Conservation (phyloP, 2,113 vertebrate species). For the Labrus mixtus region DNA sequence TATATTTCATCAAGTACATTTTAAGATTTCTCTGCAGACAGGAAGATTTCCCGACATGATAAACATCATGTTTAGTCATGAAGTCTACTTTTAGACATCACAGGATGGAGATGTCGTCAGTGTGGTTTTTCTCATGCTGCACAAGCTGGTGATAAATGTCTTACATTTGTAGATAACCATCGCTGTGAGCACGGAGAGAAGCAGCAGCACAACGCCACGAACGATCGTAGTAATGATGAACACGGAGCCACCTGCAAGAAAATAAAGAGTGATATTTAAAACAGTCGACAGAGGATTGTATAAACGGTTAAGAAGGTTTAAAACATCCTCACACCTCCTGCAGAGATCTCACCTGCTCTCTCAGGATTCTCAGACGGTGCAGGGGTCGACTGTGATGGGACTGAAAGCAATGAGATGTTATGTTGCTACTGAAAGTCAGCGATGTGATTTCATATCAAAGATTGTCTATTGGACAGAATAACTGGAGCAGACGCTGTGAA, state of each 20-base stretch:
- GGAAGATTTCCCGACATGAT: no score
- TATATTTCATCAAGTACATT: no score
- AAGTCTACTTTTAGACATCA: neutral
- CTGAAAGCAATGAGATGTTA: neutral
- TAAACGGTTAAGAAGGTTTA: no score
- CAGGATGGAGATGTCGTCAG: neutral
- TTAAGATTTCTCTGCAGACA: no score
- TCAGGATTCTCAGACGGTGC: no score
- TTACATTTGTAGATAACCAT: neutral
- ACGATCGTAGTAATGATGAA: neutral
- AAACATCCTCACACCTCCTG: neutral
- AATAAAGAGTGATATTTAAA: neutral
- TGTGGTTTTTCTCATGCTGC: neutral
- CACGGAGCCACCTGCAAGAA: neutral
- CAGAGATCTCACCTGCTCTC: no score
- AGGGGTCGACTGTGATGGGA: neutral
- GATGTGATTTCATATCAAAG: no score
- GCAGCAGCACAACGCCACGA: neutral
- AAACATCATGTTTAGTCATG: no score
- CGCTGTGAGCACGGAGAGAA: neutral
- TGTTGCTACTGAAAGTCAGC: no score
- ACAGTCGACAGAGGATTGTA: no score
- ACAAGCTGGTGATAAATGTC: neutral
- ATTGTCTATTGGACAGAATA: no score
- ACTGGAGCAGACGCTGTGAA: no score